Evolutionary conservation across 2,797 vertebrate genomes (phyloP).

Genomic region (Corythornis leucogaster): DNA sequence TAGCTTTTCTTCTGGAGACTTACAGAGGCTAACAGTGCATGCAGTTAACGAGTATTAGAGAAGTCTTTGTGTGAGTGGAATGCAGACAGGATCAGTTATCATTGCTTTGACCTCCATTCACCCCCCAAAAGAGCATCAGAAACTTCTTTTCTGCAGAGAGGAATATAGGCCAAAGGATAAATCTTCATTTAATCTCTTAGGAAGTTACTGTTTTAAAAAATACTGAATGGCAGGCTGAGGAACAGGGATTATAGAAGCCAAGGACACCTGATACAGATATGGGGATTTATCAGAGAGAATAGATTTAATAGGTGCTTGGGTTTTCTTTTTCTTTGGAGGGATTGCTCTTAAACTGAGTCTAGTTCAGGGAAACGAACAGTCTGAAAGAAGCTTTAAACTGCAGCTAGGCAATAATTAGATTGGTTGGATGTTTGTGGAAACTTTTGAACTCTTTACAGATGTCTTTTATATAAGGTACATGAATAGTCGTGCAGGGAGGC

Average conservation of each 20-base stretch:
- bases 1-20: neutral
- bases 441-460: neutral
- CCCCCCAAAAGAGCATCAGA: neutral
- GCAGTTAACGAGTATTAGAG: neutral
- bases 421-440: neutral
- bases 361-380: conserved; percentile 23
- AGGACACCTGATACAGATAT: neutral
- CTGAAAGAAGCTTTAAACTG: conserved; percentile 40
- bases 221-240: neutral
- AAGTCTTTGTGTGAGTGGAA: neutral
- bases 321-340: conserved; percentile 25
- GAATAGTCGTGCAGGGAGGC: neutral
- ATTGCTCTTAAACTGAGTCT: conserved; percentile 46
- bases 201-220: neutral
- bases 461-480: neutral
- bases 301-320: neutral
- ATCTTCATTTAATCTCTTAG: conserved; percentile 3
- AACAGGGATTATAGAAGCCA: neutral
- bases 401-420: conserved; percentile 1
- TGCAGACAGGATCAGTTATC: neutral
- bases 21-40: neutral
- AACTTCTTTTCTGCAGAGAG: neutral
- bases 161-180: neutral
- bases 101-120: neutral
- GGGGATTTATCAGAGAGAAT: neutral